Base-by-base conservation (phyloP, 2,797 vertebrate genomes). In the Phoebastria nigripes region DNA sequence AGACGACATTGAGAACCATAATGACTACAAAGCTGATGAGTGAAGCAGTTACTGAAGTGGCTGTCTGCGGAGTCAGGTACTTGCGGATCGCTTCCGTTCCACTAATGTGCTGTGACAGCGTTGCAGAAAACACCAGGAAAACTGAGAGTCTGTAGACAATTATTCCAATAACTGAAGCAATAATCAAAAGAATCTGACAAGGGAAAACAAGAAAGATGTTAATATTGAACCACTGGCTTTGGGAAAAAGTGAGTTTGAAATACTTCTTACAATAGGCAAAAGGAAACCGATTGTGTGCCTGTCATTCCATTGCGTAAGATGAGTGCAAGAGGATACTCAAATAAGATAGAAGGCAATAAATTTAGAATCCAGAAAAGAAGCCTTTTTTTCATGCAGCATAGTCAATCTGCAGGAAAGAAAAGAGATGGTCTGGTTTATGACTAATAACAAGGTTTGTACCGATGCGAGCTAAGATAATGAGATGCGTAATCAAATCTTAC, bases 1-100 rank as follows among this genome's bases (percentile, higher is more conserved):
- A 99, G 33, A 99, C 62, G 9, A 97, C 96, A 65, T 99, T 99
- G 94, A 99, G 98, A 83, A 99, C 97, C 99, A 99, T 99, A 69
- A 99, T 99, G 58, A 99, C 97, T 42, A 99, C 87, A 25, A 99
- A 99, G 98, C 98, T 99, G 98, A 99, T 99, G 97, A 99, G 63
- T 5, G 99, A 99, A 31, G 99, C 99, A 0, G 99, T 99, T 87
- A 99, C 95, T 16, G 99, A 98, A 1, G 99, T 99, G 96, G 99
- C 99, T 82, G 99, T 99, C 97, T 99, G 99, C 0, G 99, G 99
- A 5, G 99, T 99, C 97, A 99, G 97, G 37, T 99, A 99, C 96
- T 99, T 99, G 97, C 98, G 98, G 77, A 99, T 87, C 0, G 98
- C 97, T 89, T 99, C 98, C 3, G 98, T 97, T 61, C 98, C 98